Base-by-base conservation (phyloP, 2,888 invertebrate species). In the Oscheius myriophilus region DNA sequence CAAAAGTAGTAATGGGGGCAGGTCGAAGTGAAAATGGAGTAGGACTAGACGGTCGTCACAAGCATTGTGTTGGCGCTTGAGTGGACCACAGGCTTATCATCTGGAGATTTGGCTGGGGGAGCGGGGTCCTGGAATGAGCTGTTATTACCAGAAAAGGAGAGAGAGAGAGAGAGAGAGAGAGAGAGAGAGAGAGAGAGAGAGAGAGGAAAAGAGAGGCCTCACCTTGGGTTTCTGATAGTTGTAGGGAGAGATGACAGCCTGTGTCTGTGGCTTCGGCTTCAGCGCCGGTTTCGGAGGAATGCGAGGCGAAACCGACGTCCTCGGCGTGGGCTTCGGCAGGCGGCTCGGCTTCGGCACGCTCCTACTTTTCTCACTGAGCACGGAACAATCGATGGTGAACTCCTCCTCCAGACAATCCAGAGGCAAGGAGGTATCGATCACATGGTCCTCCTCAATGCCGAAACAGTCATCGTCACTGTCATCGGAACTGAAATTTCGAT, bases 181-280 rank as follows among this genome's bases (percentile, higher is more conserved):
- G n/a, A n/a, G n/a, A n/a, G n/a, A n/a, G n/a, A n/a, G n/a, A n/a
- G n/a, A n/a, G n/a, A n/a, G n/a, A n/a, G n/a, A n/a, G n/a, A n/a
- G n/a, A n/a, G n/a, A n/a, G n/a, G n/a, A n/a, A n/a, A n/a, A n/a
- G n/a, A n/a, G n/a, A n/a, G n/a, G 16, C n/a, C n/a, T 46, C 49
- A 66, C 66, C 58, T 46, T 46, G 1, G 66, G 66, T 39, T 66
- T 66, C 25, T 57, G 46, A 33, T 66, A 66, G 39, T 66, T 66
- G 33, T 57, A 66, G 21, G 66, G 66, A 12, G 66, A 51, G 11
- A 66, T 42, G 25, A 66, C 58, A n/a, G 66, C 66, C 21, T 66
- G 66, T 16, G 66, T 57, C 43, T 52, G 49, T 23, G 66, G 66
- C 46, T 66, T 66, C n/a, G 58, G 57, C 25, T 49, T 49, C 23